A percentile compares a stretch with the other conserved stretches of the same genome.
Conservation (phyloP, 2,797 vertebrate species). For the Capromys pilorides region DNA sequence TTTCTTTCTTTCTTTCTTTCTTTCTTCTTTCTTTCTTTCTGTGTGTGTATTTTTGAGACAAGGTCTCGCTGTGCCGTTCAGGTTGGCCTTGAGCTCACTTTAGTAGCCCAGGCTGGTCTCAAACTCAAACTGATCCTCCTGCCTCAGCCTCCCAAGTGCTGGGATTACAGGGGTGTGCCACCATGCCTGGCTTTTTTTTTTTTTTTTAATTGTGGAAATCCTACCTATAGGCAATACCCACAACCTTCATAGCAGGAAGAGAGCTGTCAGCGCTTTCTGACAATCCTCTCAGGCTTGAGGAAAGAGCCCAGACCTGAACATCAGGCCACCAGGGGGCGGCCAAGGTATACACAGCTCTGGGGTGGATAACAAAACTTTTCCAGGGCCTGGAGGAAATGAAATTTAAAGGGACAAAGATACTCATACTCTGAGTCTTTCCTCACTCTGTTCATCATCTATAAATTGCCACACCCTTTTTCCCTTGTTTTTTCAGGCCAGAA, state of each 20-base stretch:
- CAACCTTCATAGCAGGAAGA: neutral
- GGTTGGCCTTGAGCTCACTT: too few species aligned
- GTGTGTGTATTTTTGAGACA: too few species aligned
- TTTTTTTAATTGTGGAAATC: neutral
- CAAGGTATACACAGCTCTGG: neutral
- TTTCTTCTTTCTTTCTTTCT: too few species aligned
- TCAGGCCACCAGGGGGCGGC: slow-evolving; percentile 25
- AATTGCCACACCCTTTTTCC: neutral
- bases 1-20: too few species aligned
- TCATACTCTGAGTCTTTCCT: neutral
- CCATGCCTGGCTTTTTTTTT: too few species aligned
- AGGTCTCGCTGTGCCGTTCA: too few species aligned
- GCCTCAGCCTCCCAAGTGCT: too few species aligned
- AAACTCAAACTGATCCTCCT: too few species aligned
- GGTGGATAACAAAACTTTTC: neutral
- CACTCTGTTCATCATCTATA: neutral
- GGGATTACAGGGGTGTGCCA: too few species aligned
- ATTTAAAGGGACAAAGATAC: neutral
- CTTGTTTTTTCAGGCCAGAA: neutral
- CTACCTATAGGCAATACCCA: neutral
- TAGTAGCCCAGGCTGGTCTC: too few species aligned
- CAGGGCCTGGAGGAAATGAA: neutral
- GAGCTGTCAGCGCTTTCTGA: neutral
- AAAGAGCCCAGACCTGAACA: neutral
- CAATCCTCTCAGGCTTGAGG: neutral